Percentiles rank a stretch among this genome's conserved stretches.
Evolutionary conservation across 2,113 vertebrate species (phyloP).

Genomic region (Phoxinus phoxinus): DNA sequence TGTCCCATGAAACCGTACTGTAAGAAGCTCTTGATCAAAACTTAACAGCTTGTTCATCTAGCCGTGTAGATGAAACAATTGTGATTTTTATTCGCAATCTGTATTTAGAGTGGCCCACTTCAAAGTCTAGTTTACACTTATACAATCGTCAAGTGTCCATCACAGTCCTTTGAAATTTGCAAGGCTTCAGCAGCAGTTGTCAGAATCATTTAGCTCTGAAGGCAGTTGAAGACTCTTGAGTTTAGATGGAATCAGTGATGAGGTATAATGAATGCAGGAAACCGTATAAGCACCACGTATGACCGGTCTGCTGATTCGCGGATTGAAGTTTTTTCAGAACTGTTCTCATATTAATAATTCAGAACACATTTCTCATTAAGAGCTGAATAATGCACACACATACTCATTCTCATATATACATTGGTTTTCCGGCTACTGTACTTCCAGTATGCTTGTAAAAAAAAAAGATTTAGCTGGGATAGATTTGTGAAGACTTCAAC

Average conservation of each 20-base stretch:
- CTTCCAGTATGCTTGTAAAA: not conserved
- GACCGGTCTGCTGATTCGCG: not conserved
- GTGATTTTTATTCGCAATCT: not conserved
- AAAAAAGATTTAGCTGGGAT: not conserved
- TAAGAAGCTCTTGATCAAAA: not conserved
- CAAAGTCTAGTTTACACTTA: not conserved
- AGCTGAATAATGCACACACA: conserved; percentile 4
- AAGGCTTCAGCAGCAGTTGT: not conserved
- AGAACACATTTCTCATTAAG: conserved; percentile 20
- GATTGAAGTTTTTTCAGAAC: not conserved
- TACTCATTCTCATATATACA: not conserved
- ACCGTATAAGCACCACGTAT: not conserved
- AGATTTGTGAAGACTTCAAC: not conserved
- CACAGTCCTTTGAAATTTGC: conserved; percentile 29
- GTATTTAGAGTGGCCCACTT: not conserved
- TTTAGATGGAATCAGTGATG: not conserved
- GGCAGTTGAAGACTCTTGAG: not conserved
- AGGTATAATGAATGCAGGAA: conserved; percentile 21
- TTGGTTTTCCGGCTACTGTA: not conserved
- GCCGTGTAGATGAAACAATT: not conserved
- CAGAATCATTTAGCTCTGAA: not conserved
- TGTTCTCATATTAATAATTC: conserved; percentile 13
- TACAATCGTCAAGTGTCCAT: not conserved
- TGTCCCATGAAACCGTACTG: not conserved
- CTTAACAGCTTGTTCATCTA: not conserved